Percentiles rank a stretch among this genome's conserved stretches.
Conservation (phyloP, 2,113 vertebrate species). For the Chamaetylas fuelleborni region DNA sequence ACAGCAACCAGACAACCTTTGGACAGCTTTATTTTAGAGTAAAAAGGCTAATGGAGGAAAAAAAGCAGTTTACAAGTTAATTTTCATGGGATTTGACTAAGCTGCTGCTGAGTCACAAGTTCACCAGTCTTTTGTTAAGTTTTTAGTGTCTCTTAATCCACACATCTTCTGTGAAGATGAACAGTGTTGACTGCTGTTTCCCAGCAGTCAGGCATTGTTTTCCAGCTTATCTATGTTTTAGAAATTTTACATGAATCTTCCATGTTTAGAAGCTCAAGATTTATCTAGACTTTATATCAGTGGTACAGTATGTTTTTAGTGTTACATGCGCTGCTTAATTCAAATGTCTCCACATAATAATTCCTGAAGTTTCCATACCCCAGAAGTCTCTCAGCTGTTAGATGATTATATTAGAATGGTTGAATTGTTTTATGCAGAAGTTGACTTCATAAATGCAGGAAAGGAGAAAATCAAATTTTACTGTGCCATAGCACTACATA, state of each 20-base stretch:
- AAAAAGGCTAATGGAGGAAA: neutral
- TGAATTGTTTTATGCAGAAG: neutral
- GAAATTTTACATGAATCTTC: neutral
- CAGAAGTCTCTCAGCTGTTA: neutral
- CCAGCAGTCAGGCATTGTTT: neutral
- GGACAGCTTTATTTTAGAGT: neutral
- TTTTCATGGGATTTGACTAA: neutral
- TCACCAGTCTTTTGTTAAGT: neutral
- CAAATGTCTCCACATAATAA: neutral
- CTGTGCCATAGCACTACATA: neutral
- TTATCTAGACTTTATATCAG: neutral
- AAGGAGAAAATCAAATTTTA: neutral
- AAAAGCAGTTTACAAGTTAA: neutral
- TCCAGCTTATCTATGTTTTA: neutral
- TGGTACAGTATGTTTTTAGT: neutral
- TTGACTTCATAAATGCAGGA: neutral
- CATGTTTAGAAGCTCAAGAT: neutral
- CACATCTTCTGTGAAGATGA: neutral
- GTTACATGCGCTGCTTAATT: neutral
- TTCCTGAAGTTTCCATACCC: neutral
- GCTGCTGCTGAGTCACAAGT: neutral
- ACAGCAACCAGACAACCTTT: neutral
- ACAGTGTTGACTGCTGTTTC: neutral
- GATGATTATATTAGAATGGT: neutral
- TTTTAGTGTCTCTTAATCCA: neutral